Conservation (phyloP, 2,888 invertebrate species). For the Xanthorhoe designata region DNA sequence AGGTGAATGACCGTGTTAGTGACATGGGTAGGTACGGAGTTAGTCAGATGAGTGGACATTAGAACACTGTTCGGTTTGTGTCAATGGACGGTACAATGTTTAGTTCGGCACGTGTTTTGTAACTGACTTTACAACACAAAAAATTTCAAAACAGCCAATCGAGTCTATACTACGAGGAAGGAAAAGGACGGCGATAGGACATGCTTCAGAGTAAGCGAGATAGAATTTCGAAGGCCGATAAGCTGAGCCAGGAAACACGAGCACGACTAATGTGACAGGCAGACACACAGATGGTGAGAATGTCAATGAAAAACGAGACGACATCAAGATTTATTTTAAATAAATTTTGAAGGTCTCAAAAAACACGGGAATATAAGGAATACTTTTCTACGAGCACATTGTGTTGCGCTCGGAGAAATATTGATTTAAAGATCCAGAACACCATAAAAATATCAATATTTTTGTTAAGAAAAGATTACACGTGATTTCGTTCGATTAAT, state of each 20-base stretch:
- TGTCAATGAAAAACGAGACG: conserved; percentile 56
- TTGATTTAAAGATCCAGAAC: not conserved
- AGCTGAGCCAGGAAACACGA: conserved; percentile 55
- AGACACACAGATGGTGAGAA: conserved; percentile 68
- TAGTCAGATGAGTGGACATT: conserved; percentile 63
- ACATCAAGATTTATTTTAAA: conserved; percentile 49
- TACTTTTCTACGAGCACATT: conserved; percentile 3
- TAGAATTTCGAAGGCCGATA: conserved; percentile 60
- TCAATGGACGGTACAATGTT: conserved; percentile 56
- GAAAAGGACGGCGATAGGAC: conserved; percentile 48
- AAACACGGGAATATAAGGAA: conserved; percentile 10
- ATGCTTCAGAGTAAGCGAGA: conserved; percentile 62
- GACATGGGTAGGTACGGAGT: conserved; percentile 65
- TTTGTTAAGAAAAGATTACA: conserved; percentile 4
- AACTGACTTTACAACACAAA: conserved; percentile 54
- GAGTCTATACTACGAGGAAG: conserved; percentile 64
- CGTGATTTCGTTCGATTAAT: conserved; percentile 14
- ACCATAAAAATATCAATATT: conserved; percentile 7
- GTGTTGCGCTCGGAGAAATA: conserved; percentile 11
- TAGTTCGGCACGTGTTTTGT: conserved; percentile 48
- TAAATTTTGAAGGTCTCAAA: conserved; percentile 46
- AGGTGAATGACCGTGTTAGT: conserved; percentile 69
- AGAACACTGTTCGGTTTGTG: conserved; percentile 47
- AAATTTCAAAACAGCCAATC: conserved; percentile 70
- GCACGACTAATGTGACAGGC: conserved; percentile 68